Percentiles rank a stretch among this genome's conserved stretches.
Evolutionary conservation across 2,888 invertebrate genomes (phyloP).

Genomic region (Diploptera punctata): DNA sequence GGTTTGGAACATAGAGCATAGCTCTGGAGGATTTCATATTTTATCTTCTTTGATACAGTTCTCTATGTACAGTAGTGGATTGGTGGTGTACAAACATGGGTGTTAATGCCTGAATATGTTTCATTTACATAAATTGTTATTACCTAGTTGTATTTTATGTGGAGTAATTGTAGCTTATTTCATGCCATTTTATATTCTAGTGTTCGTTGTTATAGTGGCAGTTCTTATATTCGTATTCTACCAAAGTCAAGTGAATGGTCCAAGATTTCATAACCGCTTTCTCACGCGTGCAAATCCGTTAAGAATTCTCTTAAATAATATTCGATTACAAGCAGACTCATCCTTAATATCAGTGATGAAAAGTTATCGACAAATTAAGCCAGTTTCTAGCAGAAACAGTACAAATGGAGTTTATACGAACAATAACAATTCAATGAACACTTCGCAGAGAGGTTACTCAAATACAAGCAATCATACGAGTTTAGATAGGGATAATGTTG

Average conservation of each 20-base stretch:
- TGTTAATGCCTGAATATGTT: constrained; percentile 6
- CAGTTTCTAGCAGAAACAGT: neutral
- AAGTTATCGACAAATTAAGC: neutral
- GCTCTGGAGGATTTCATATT: too few relatives aligned
- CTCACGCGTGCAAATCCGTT: neutral
- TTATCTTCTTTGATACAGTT: too few relatives aligned
- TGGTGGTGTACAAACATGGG: constrained; percentile 1
- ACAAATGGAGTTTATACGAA: neutral
- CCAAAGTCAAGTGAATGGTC: neutral
- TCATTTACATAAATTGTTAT: neutral
- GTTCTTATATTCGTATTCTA: neutral
- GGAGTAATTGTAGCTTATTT: neutral
- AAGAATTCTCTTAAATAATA: neutral
- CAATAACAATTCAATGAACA: neutral
- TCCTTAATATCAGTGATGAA: neutral
- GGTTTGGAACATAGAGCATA: too few relatives aligned
- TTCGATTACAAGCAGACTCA: neutral
- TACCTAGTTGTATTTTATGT: neutral
- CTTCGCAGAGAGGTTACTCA: neutral
- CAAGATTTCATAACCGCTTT: neutral
- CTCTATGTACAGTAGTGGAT: neutral
- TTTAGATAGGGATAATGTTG: neutral
- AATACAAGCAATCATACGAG: neutral
- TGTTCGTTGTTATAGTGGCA: neutral
- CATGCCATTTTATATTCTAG: neutral